Base-by-base conservation (phyloP, 1,140 invertebrate species). In the Drosophila pruinosa region DNA sequence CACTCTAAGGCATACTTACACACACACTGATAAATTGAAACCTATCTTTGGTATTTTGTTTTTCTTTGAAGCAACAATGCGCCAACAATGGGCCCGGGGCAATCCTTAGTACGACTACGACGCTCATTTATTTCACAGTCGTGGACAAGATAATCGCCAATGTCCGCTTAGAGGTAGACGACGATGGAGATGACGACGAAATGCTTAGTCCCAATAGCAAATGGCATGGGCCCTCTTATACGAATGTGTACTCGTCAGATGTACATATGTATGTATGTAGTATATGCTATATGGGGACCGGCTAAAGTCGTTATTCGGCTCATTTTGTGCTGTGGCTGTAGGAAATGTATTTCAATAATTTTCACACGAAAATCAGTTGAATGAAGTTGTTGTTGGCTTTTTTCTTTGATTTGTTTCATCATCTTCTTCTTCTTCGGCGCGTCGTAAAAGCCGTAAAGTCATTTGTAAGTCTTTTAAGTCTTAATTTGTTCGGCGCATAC, bases 131-230 rank as follows among this genome's bases (percentile, higher is more conserved):
- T 88, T 88, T 88, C 82, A 88, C 83, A 88, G 82, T 88, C 82
- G 82, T 88, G 82, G 82, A 88, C 82, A 88, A 88, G 83, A 88
- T 88, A 88, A 88, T 88, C 82, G 82, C 82, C 82, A 88, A 88
- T 88, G 82, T 88, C 82, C 82, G 82, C 78, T 88, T 88, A 88
- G 77, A 86, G 81, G 65, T 69, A 68, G 58, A 69, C 53, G 47
- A 52, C 24, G 68, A 53, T 36, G 71, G 14, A 21, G 48, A 65
- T 10, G 21, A 17, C 22, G 12, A 41, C 7, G 10, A 6, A 73
- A 31, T 63, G 58, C 38, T 53, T 54, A 71, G 67, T 31, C 41
- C 39, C 53, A 73, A 65, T 68, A 57, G 56, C 41, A 56, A 54
- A 69, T 62, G 67, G 48, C 45, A 45, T 57, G 58, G 15, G 8